phyloP scores from a whole-genome alignment of 2,888 invertebrate species.

The Drosophila buzzatii region DNA sequence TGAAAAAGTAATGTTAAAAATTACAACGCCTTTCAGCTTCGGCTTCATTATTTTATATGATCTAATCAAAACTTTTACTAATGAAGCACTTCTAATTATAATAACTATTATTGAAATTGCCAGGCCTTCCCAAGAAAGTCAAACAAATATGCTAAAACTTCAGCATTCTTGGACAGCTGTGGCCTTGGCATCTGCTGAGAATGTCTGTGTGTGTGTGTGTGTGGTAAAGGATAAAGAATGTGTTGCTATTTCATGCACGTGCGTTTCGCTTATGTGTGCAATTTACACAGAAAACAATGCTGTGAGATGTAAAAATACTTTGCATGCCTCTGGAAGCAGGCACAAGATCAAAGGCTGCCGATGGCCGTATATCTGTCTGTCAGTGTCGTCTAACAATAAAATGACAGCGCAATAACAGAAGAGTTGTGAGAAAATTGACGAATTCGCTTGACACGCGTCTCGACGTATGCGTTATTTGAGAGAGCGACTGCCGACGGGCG shows the following conservation, averaged over 20 bases:
- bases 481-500: no score
- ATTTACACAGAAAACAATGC: constrained; percentile 36
- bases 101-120: neutral
- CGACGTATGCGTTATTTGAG: constrained; percentile 65
- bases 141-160: constrained; percentile 36
- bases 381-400: constrained; percentile 60
- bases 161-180: constrained; percentile 18
- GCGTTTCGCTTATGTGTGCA: constrained; percentile 47
- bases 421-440: constrained; percentile 46
- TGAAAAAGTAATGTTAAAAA: neutral
- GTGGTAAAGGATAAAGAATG: constrained; percentile 32
- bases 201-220: neutral
- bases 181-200: constrained; percentile 3
- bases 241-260: constrained; percentile 67
- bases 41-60: neutral
- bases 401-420: constrained; percentile 67
- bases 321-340: constrained; percentile 51
- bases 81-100: neutral
- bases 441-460: constrained; percentile 55
- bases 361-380: constrained; percentile 1
- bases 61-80: neutral
- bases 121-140: neutral
- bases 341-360: constrained; percentile 62
- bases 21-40: neutral
- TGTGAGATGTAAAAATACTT: constrained; percentile 58